Evolutionary conservation across 2,888 invertebrate genomes (phyloP).

Genomic region (Anthrax anthrax): DNA sequence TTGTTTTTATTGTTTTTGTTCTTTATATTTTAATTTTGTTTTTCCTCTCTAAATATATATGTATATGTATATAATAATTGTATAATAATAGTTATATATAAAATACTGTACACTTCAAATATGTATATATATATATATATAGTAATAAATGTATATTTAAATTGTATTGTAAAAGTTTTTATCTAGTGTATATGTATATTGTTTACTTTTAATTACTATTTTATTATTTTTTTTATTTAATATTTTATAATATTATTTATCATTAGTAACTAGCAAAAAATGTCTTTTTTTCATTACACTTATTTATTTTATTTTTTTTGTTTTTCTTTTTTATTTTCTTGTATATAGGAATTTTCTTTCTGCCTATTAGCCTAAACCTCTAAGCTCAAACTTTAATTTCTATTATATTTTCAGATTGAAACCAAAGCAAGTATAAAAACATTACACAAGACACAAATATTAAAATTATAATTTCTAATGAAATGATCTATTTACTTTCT

Average conservation of each 20-base stretch:
- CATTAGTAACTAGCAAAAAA: constrained; percentile 14
- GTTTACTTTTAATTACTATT: too few relatives aligned
- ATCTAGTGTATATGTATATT: too few relatives aligned
- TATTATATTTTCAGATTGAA: too few relatives aligned
- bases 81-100: constrained; percentile 13
- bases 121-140: constrained; percentile 1
- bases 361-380: constrained; percentile 15
- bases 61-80: constrained; percentile 11
- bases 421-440: too few relatives aligned
- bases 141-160: not conserved
- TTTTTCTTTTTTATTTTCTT: not conserved
- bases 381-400: constrained; percentile 15
- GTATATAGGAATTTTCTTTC: constrained; percentile 15
- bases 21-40: constrained; percentile 3
- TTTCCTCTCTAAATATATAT: constrained; percentile 11
- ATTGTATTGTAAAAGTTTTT: too few relatives aligned
- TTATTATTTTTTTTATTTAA: too few relatives aligned
- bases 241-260: constrained; percentile 3
- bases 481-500: too few relatives aligned
- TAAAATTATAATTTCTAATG: too few relatives aligned
- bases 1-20: constrained; percentile 1
- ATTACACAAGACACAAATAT: too few relatives aligned
- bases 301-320: too few relatives aligned
- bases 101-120: constrained; percentile 19
- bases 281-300: constrained; percentile 18